Evolutionary conservation across 1,140 invertebrate genomes (phyloP).

Genomic region (Caenorhabditis inopinata): DNA sequence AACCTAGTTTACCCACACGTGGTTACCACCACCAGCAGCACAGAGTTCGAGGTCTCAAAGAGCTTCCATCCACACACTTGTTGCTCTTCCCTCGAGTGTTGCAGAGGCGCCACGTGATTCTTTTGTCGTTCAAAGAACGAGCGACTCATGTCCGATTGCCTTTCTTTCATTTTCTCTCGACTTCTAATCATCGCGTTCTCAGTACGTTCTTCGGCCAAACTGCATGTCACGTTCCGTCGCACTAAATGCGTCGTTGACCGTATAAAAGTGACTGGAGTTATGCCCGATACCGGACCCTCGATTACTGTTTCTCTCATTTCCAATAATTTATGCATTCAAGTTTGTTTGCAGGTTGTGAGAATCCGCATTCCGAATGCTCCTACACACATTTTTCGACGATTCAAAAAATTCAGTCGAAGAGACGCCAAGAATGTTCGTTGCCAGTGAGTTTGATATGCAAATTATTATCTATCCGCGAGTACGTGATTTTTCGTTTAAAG

Average conservation of each 20-base stretch:
- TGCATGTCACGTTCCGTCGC: constrained; percentile 26
- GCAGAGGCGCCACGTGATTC: no score
- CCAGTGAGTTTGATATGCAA: no score
- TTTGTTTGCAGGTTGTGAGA: not conserved
- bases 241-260: constrained; percentile 17
- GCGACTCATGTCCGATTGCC: no score
- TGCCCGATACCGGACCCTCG: not conserved
- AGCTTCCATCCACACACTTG: no score
- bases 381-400: constrained; percentile 29
- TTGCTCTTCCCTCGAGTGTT: no score
- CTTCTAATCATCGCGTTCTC: constrained; percentile 10
- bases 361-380: not conserved
- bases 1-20: no score
- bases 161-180: no score
- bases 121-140: no score
- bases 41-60: no score
- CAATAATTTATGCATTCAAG: not conserved
- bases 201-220: not conserved
- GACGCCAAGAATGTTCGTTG: constrained; percentile 22
- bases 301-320: not conserved
- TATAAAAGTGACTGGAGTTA: not conserved
- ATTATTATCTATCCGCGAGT: no score
- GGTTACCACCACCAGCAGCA: no score
- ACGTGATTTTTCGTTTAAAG: no score
- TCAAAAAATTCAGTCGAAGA: constrained; percentile 10